phyloP scores from a whole-genome alignment of 2,888 invertebrate species.

The Thumatha senex region DNA sequence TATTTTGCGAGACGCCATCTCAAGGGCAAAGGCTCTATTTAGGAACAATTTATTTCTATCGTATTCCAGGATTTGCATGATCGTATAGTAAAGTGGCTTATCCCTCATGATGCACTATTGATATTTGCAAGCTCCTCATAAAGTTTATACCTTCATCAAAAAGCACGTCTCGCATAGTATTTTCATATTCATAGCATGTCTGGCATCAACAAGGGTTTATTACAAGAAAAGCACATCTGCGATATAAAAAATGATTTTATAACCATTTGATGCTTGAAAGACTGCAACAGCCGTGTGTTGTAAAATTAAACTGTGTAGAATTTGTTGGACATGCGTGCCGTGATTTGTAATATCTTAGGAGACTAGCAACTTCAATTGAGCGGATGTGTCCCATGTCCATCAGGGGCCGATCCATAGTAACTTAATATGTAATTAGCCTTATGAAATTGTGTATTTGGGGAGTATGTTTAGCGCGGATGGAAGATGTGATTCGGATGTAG shows the following conservation, averaged over 20 bases:
- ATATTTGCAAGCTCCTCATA: slow-evolving; percentile 57
- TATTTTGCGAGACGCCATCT: slow-evolving; percentile 33
- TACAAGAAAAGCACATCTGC: slow-evolving; percentile 29
- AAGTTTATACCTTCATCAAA: slow-evolving; percentile 58
- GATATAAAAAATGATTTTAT: slow-evolving; percentile 28
- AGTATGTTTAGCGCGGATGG: too few species aligned
- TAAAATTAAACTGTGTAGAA: slow-evolving; percentile 1
- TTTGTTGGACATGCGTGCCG: too few species aligned
- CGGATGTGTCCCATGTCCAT: too few species aligned
- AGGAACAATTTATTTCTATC: slow-evolving; percentile 58
- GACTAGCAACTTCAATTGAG: too few species aligned
- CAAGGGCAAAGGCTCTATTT: slow-evolving; percentile 52
- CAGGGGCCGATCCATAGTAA: too few species aligned
- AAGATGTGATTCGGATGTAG: too few species aligned
- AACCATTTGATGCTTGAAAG: slow-evolving; percentile 4
- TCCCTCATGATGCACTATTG: slow-evolving; percentile 64
- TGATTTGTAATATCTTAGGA: too few species aligned
- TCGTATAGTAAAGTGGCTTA: slow-evolving; percentile 61
- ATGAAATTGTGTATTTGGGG: too few species aligned
- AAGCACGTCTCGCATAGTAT: slow-evolving; percentile 41
- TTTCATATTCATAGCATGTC: slow-evolving; percentile 36
- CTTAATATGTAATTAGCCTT: too few species aligned
- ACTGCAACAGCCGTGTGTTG: neutral
- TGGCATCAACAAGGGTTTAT: slow-evolving; percentile 14
- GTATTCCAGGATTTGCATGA: slow-evolving; percentile 61